Conservation (phyloP, 2,113 vertebrate genomes). For the Callocephalon fimbriatum region DNA sequence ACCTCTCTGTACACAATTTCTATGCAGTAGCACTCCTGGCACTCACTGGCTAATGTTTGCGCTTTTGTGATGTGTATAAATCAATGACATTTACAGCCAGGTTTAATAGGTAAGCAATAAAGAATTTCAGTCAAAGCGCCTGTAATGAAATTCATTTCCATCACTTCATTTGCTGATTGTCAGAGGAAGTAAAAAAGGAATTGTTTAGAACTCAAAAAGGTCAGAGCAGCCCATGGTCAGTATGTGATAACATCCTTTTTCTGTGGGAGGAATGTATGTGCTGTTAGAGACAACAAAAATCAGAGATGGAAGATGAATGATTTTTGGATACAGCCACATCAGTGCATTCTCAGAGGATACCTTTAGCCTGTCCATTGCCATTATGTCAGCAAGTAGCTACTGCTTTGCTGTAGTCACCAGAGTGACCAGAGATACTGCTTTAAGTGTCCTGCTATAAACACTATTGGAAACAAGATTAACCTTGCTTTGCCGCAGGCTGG, state of each 20-base stretch:
- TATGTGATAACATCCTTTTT: background rate
- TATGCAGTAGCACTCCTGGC: background rate
- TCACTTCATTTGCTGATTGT: background rate
- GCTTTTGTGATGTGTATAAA: background rate
- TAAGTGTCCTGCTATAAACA: background rate
- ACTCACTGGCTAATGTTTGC: background rate
- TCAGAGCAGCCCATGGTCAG: background rate
- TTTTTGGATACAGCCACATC: background rate
- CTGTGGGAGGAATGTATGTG: background rate
- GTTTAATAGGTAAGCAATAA: background rate
- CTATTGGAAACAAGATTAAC: background rate
- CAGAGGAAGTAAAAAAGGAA: background rate
- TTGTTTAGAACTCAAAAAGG: background rate
- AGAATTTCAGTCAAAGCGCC: background rate
- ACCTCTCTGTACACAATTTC: background rate
- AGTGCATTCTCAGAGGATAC: background rate
- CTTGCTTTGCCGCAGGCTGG: background rate
- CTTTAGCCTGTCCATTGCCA: background rate
- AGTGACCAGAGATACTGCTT: background rate
- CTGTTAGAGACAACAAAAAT: background rate
- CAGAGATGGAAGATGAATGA: rapidly evolving
- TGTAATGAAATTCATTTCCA: background rate
- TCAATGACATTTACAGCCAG: background rate
- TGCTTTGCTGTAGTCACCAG: background rate
- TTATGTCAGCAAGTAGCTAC: background rate